These are phyloP conservation scores for Sebastes baramenuke DNA, from an alignment of 2,797 vertebrate genomes.

Conservation along the genomic window DNA sequence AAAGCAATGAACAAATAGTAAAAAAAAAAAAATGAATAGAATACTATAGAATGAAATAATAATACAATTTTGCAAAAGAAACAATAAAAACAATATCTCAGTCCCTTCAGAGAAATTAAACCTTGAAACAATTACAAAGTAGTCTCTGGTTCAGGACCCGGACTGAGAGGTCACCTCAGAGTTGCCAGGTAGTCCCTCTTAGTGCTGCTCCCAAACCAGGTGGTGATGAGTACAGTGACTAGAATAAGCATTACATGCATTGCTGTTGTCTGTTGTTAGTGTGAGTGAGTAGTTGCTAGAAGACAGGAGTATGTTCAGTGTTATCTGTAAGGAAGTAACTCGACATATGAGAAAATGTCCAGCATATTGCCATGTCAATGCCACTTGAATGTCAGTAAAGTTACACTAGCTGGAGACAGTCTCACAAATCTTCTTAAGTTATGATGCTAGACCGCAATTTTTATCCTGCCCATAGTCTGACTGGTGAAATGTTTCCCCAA, in stretches of 20 bases:
- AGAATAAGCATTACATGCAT: no score
- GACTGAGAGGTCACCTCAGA: no score
- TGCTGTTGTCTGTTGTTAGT: no score
- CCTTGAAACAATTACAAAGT: neutral
- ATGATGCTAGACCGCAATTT: neutral
- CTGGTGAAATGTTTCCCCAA: no score
- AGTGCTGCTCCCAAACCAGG: no score
- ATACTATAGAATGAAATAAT: neutral
- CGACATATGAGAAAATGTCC: neutral
- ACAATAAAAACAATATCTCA: neutral
- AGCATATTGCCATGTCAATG: neutral
- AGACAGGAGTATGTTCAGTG: no score
- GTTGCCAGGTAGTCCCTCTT: neutral
- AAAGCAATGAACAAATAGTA: neutral
- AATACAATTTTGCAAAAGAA: neutral
- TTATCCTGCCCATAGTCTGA: neutral
- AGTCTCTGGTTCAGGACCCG: neutral
- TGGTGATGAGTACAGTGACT: no score
- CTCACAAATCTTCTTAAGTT: neutral
- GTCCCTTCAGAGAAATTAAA: neutral
- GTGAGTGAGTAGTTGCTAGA: no score
- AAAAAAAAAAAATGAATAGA: neutral
- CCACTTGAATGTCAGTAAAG: neutral
- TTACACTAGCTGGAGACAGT: neutral
- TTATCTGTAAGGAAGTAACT: no score